Base-by-base conservation (phyloP, 1,140 invertebrate genomes). In the Atta colombica region DNA sequence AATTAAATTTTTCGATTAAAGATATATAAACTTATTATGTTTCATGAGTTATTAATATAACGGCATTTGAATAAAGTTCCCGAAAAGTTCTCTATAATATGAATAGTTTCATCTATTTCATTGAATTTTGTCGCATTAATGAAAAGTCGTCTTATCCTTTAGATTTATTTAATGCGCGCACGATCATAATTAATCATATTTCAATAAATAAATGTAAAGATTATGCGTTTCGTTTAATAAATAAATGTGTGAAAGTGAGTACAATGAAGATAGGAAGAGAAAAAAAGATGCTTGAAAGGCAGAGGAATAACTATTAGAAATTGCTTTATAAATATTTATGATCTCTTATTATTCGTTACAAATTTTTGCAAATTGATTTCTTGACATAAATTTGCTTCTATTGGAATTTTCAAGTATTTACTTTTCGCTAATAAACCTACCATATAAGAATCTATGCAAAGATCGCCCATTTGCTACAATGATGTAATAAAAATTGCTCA, bases 1-100 rank as follows among this genome's bases (percentile, higher is more conserved):
- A 66, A 66, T 66, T 39, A 66, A 66, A 7, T n/a, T n/a, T 66
- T 21, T 8, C 8, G 35, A n/a, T 66, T 66, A 35, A 66, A n/a
- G 2, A 39, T 39, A 39, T 39, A 12, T n/a, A 66, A 39, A 66
- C 18, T 16, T 65, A 35, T 35, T 16, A 5, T 6, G 61, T 66
- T 66, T 66, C 18, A 39, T 39, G 63, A 35, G 16, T 8, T 39
- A 39, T 1, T 39, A 66, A 65, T 8, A 16, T 18, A 31, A 25
- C 31, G 5, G 31, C n/a, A 8, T n/a, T 45, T 12, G 16, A 68
- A 45, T 66, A 39, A 39, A 68, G 0, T 25, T 25, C 25, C 25
- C n/a, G 1, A 4, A 68, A 68, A 45, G 31, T 2, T 3, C 0
- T 14, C 21, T 68, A 68, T 45, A 68, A 6, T 68, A 68, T 68